Evolutionary conservation across 2,113 vertebrate species (phyloP).

Genomic region (Mustelus asterias): DNA sequence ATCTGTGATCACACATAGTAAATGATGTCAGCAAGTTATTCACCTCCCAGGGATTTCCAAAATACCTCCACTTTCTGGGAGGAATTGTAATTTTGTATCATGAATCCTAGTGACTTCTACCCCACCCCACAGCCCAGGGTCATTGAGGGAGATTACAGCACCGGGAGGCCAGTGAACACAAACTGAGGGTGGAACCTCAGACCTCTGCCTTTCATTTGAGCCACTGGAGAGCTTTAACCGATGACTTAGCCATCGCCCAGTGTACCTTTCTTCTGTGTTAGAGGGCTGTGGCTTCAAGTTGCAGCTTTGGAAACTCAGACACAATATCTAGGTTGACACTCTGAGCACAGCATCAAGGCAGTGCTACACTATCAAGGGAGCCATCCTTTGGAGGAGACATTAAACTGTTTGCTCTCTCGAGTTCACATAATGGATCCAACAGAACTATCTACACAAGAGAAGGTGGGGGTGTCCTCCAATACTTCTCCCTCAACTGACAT

Average conservation of each 20-base stretch:
- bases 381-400: neutral
- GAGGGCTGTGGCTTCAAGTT: neutral
- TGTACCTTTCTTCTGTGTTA: too few species aligned
- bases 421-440: neutral
- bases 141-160: neutral
- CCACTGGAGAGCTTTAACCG: neutral
- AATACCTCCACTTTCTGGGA: neutral
- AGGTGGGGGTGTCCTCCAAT: neutral
- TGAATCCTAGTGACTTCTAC: neutral
- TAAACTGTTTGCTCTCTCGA: neutral
- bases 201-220: neutral
- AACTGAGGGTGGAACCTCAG: neutral
- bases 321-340: neutral
- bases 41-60: neutral
- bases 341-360: neutral
- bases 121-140: neutral
- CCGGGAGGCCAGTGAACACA: neutral
- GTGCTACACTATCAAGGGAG: neutral
- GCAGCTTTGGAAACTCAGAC: neutral
- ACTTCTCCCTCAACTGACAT: neutral
- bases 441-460: neutral
- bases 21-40: neutral
- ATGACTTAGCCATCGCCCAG: too few species aligned
- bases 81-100: neutral
- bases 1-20: neutral